These are phyloP conservation scores for Petrocephalus zakoni DNA, from an alignment of 2,113 vertebrate genomes.

Conservation along the genomic window DNA sequence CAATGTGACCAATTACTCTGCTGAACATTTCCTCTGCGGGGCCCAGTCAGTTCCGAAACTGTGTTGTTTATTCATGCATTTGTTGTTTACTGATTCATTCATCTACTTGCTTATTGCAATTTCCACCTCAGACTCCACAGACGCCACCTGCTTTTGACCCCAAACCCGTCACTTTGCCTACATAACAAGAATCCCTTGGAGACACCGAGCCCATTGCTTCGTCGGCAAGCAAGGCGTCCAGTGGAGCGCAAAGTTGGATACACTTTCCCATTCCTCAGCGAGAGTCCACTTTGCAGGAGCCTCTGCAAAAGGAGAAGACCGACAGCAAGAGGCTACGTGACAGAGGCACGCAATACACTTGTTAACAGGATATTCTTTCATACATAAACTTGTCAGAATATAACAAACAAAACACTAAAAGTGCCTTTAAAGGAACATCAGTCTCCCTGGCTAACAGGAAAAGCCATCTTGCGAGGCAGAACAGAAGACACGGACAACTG, in stretches of 20 bases:
- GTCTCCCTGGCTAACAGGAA: background rate
- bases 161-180: background rate
- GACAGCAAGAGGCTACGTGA: background rate
- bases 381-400: slow-evolving; percentile 6
- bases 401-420: slow-evolving; percentile 17
- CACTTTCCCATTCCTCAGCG: background rate
- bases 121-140: background rate
- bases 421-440: background rate
- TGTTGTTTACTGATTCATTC: background rate
- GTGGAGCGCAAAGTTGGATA: background rate
- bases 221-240: background rate
- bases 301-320: background rate
- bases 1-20: background rate
- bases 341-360: slow-evolving; percentile 7
- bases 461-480: background rate
- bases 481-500: background rate
- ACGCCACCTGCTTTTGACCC: background rate
- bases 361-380: background rate
- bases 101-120: background rate
- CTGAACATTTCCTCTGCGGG: slow-evolving; percentile 4
- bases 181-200: background rate
- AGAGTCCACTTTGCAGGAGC: background rate
- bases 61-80: background rate
- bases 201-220: background rate
- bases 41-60: background rate